Percentiles rank a stretch among this genome's conserved stretches.
phyloP scores from a whole-genome alignment of 2,888 invertebrate species.

The Camponotus fellah region DNA sequence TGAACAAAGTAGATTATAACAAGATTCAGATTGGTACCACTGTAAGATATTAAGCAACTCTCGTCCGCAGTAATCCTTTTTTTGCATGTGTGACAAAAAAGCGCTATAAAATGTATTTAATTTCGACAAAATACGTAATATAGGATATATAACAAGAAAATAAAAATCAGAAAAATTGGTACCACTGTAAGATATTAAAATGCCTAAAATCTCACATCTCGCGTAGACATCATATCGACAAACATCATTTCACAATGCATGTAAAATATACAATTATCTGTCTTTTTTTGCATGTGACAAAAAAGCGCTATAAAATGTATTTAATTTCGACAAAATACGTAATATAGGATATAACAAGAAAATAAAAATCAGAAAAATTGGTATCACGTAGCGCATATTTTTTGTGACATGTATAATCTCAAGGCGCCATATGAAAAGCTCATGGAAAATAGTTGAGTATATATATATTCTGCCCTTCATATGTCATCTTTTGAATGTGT shows the following conservation, averaged over 20 bases:
- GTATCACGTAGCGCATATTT: not conserved
- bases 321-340: slow-evolving; percentile 22
- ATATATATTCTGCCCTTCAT: slow-evolving; percentile 23
- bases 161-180: too few relatives aligned
- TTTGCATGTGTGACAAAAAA: too few relatives aligned
- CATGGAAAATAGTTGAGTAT: slow-evolving; percentile 30
- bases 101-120: too few relatives aligned
- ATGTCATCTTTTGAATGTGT: slow-evolving; percentile 40
- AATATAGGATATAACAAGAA: not conserved
- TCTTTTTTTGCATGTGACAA: not conserved
- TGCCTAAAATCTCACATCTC: not conserved
- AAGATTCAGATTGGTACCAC: too few relatives aligned
- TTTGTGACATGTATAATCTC: not conserved
- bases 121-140: too few relatives aligned
- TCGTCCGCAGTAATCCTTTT: too few relatives aligned
- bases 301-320: not conserved
- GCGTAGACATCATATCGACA: not conserved
- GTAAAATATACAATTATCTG: not conserved
- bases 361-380: not conserved
- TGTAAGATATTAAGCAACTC: too few relatives aligned
- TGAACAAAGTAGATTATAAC: too few relatives aligned
- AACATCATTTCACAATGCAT: not conserved
- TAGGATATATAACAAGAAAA: too few relatives aligned
- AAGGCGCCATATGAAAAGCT: slow-evolving; percentile 28
- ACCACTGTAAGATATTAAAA: slow-evolving; percentile 1